Base-by-base conservation (phyloP, 2,113 vertebrate species). In the Cochlearius cochlearius region DNA sequence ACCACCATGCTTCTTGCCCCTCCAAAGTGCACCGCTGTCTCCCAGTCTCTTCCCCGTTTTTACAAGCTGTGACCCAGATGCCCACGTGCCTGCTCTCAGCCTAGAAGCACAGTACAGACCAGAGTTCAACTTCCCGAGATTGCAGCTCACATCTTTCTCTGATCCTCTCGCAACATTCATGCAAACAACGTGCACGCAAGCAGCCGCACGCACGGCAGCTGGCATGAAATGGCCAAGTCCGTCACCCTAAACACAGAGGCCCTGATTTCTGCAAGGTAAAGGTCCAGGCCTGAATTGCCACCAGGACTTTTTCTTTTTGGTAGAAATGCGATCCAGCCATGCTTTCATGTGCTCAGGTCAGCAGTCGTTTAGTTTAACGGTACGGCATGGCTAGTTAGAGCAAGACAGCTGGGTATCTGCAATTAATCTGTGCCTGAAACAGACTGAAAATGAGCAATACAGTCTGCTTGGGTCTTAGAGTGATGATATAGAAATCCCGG, bases 181-280 rank as follows among this genome's bases (percentile, higher is more conserved):
- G 18, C n/a, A 55, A 71, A 66, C 38, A 66, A 62, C 12, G 69
- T 15, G 50, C 39, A 26, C 10, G 63, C n/a, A 34, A 49, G 63
- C 64, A 80, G 18, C 15, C 68, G 43, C 45, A 41, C 47, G 26
- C 67, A 7, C 5, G 36, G 22, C 41, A 59, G 73, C 55, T 32
- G 19, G 56, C 27, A 30, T 22, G 15, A 58, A 71, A 74, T 11
- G 39, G 27, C 59, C 49, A 45, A 50, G 41, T 6, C 55, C 16
- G 5, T 30, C 20, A 17, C 1, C 7, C 38, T 80, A 7, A 85
- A 7, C 0, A 0, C 38, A 94, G 64, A 58, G n/a, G 36, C 53
- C 12, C 34, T 39, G 34, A 49, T 34, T 45, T 60, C 90, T 64
- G 27, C n/a, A 38, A 60, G 12, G 49, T 21, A 52, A 73, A 72